These are phyloP conservation scores for Callinectes sapidus DNA, from an alignment of 2,888 invertebrate species.

Conservation along the genomic window DNA sequence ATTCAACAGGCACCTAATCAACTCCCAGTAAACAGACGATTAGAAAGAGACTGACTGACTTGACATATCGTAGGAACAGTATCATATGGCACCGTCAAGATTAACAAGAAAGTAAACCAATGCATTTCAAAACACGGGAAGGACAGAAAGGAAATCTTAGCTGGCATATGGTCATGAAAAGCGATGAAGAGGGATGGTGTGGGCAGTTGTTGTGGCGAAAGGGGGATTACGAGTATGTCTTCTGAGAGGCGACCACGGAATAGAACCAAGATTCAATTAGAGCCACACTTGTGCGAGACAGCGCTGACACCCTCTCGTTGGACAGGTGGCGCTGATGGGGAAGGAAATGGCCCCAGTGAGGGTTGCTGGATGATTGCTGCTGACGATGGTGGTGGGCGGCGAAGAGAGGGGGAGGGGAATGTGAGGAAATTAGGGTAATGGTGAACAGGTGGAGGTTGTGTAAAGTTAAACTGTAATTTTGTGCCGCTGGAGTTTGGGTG, in stretches of 20 bases:
- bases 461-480: neutral
- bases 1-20: neutral
- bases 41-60: neutral
- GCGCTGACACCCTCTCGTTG: neutral
- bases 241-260: neutral
- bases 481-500: neutral
- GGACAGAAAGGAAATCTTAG: neutral
- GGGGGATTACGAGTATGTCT: neutral
- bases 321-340: conserved; percentile 26
- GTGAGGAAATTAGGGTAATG: neutral
- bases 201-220: neutral
- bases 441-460: neutral
- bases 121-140: neutral
- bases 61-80: too few relatives aligned
- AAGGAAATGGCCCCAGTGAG: neutral
- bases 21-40: neutral
- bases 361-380: neutral
- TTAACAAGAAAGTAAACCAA: neutral
- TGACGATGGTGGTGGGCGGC: neutral
- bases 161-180: neutral
- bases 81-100: neutral
- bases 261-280: conserved; percentile 23
- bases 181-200: neutral
- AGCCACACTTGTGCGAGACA: conserved; percentile 6
- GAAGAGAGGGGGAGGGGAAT: neutral